Evolutionary conservation across 2,888 invertebrate species (phyloP), one percentile per base, ranked within the genome.

Genomic region (Scrobipalpa atriplicella): DNA sequence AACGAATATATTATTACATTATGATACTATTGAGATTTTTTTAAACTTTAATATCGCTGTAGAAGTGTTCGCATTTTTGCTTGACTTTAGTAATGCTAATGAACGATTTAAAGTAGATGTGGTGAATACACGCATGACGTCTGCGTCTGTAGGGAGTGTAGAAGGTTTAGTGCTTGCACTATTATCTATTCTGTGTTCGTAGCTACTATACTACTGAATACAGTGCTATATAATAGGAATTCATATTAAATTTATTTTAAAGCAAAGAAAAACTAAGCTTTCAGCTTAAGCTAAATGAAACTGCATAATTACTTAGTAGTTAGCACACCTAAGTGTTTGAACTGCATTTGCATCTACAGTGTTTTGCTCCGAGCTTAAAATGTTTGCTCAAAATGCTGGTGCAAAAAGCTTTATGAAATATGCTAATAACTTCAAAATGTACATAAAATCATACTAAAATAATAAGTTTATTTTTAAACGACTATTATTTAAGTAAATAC

Each of bases 371-470:
- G 75, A 79, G 75, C 75, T 80, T 74, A 70, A 73, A 67, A 69
- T 74, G 74, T 72, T 72, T 69, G 65, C 64, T 65, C 66, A 66
- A 68, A 72, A 72, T 70, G 69, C 67, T 69, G 73, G 75, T 75
- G 70, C 69, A 71, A 78, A 81, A 78, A 77, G 71, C 70, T 72
- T 81, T 79, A 80, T 80, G 77, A 80, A 82, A 81, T 81, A 83
- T 82, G 79, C 82, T 29, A 81, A 77, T 74, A 73, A n/a, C 11
- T 18, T 52, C 18, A 52, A 52, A n/a, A n/a, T n/a, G n/a, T n/a
- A 10, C 6, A 19, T 52, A 47, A 29, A 29, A 29, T 29, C 2
- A 29, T 29, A 29, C 29, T 29, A 29, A 29, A 29, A 29, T 29
- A 5, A 29, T 29, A 29, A 29, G 5, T 29, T 29, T 29, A 29